These are phyloP conservation scores for Grapholita molesta DNA, from an alignment of 1,140 invertebrate genomes.

Conservation along the genomic window DNA sequence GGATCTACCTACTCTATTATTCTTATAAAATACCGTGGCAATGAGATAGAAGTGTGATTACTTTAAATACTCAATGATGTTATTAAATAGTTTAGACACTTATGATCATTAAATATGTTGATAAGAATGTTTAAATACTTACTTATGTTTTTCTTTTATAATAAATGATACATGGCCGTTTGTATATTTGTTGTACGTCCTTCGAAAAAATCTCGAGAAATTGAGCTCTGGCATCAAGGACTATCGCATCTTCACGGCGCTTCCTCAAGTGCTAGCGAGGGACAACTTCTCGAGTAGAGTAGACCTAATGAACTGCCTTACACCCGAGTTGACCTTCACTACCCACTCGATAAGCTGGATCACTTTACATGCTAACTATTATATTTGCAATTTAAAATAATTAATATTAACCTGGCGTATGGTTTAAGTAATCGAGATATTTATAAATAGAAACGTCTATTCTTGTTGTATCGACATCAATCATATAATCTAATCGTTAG, in stretches of 20 bases:
- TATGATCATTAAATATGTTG: too few relatives aligned
- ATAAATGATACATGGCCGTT: neutral
- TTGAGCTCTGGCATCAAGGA: neutral
- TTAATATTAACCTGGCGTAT: neutral
- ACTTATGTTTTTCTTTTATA: too few relatives aligned
- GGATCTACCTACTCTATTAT: too few relatives aligned
- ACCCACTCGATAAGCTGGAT: slow-evolving; percentile 8
- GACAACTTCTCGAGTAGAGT: neutral
- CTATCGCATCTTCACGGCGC: neutral
- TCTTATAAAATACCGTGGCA: too few relatives aligned
- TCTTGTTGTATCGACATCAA: neutral
- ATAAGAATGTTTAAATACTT: too few relatives aligned
- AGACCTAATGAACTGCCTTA: neutral
- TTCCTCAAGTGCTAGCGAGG: neutral
- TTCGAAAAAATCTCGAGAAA: neutral
- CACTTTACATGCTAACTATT: neutral
- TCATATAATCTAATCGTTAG: neutral
- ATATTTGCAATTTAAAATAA: slow-evolving; percentile 1
- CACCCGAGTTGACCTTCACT: neutral
- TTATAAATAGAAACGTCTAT: neutral
- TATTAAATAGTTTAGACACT: too few relatives aligned
- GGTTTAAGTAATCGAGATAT: neutral
- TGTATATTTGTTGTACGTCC: too few relatives aligned
- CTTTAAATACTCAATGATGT: too few relatives aligned
- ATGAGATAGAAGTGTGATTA: too few relatives aligned